phyloP scores from a whole-genome alignment of 2,797 vertebrate genomes.

The Oophaga sylvatica region DNA sequence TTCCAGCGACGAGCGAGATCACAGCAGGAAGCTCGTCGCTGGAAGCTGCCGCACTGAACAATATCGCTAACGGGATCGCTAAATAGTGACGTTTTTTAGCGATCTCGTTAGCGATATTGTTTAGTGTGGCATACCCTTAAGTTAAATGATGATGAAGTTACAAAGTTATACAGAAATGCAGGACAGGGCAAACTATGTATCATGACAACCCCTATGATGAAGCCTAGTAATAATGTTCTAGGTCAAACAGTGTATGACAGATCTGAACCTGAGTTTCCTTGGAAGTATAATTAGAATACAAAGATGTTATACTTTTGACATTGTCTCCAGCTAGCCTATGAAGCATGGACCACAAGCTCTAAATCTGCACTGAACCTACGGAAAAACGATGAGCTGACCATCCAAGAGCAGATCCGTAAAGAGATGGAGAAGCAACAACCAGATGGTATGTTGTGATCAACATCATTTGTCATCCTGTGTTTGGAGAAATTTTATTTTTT shows the following conservation, averaged over 20 bases:
- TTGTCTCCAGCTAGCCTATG: constrained; percentile 74
- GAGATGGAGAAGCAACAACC: constrained; percentile 65
- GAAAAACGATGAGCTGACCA: constrained; percentile 72
- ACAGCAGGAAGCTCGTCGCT: too few relatives aligned
- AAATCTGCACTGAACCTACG: constrained; percentile 74
- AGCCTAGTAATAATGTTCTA: not conserved
- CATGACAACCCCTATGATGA: too few relatives aligned
- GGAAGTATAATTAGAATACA: not conserved
- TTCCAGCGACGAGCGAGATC: too few relatives aligned
- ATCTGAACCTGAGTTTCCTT: not conserved
- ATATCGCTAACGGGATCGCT: too few relatives aligned
- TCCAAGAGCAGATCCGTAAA: constrained; percentile 68
- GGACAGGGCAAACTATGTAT: too few relatives aligned
- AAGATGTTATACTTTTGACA: not conserved
- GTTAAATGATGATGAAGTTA: too few relatives aligned
- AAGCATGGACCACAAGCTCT: constrained; percentile 78
- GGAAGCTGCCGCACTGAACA: too few relatives aligned
- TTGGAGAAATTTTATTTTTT: not conserved
- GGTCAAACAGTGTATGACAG: not conserved
- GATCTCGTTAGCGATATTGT: too few relatives aligned
- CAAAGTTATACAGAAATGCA: too few relatives aligned
- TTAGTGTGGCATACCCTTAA: too few relatives aligned
- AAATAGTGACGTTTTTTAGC: too few relatives aligned
- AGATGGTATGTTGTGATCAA: constrained; percentile 66
- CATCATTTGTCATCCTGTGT: not conserved